Percentiles rank a stretch among this genome's conserved stretches.
Evolutionary conservation across 2,888 invertebrate genomes (phyloP).

Genomic region (Chymomyza caudatula): DNA sequence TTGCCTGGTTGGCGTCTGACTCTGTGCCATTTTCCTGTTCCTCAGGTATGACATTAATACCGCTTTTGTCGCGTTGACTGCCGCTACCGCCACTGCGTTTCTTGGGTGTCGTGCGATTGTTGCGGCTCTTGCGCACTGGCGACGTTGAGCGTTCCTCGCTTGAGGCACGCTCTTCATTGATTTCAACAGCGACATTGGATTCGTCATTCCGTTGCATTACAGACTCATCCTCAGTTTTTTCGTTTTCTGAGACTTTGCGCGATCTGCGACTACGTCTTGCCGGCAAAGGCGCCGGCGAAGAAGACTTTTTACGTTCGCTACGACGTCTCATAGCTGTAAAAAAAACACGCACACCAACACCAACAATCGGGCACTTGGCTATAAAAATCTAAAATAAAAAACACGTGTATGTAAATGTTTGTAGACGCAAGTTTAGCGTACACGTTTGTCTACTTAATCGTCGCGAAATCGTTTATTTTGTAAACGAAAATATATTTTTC

Average conservation of each 20-base stretch:
- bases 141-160: conserved; percentile 55
- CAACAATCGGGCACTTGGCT: conserved; percentile 3
- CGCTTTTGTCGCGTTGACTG: conserved; percentile 65
- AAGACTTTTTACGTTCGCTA: conserved; percentile 83
- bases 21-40: conserved; percentile 78
- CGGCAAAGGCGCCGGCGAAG: conserved; percentile 81
- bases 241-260: conserved; percentile 61
- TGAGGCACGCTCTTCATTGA: conserved; percentile 49
- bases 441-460: not conserved
- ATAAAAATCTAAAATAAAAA: conserved; percentile 8
- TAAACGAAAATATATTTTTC: not conserved
- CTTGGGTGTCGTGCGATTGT: conserved; percentile 59
- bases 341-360: conserved; percentile 27
- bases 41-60: conserved; percentile 79
- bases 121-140: conserved; percentile 57
- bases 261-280: conserved; percentile 70
- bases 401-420: not conserved
- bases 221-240: conserved; percentile 51
- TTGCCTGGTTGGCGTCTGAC: conserved; percentile 16
- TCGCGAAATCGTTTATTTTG: not conserved
- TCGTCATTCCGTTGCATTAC: conserved; percentile 41
- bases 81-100: conserved; percentile 42
- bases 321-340: conserved; percentile 84
- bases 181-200: conserved; percentile 40
- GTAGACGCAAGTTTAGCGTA: not conserved